These are phyloP conservation scores for Atractosteus spatula DNA, from an alignment of 2,113 vertebrate genomes.

Conservation along the genomic window DNA sequence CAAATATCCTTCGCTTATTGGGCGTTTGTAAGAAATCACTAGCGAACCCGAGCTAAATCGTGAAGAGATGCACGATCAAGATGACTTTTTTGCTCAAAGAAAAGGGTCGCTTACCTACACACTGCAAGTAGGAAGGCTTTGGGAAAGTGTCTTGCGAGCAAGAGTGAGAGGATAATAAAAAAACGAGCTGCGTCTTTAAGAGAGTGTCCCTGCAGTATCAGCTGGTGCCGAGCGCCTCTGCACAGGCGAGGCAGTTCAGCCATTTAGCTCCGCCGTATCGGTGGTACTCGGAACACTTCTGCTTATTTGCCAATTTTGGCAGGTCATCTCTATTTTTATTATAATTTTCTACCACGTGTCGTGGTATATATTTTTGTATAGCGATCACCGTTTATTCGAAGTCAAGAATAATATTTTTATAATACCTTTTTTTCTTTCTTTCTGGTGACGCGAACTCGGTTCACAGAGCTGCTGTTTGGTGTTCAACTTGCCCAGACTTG, in stretches of 20 bases:
- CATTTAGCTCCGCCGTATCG: background rate
- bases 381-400: background rate
- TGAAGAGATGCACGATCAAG: no score
- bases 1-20: no score
- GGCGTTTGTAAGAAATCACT: no score
- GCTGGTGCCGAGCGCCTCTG: background rate
- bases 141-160: no score
- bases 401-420: constrained; percentile 2
- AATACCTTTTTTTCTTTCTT: background rate
- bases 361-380: constrained; percentile 7
- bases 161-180: background rate
- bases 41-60: no score
- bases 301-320: constrained; percentile 16
- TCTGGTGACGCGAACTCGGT: background rate
- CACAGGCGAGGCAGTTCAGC: background rate
- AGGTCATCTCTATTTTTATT: constrained; percentile 4
- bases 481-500: background rate
- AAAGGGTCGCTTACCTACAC: no score
- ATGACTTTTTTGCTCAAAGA: no score
- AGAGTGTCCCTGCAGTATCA: background rate
- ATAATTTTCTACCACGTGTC: constrained; percentile 10
- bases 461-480: background rate
- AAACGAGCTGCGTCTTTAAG: constrained; percentile 6
- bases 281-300: constrained; percentile 10
- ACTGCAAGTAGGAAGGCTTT: no score